A percentile compares a stretch with the other conserved stretches of the same genome.
Conservation (phyloP, 1,140 invertebrate genomes). For the Phthorimaea operculella region DNA sequence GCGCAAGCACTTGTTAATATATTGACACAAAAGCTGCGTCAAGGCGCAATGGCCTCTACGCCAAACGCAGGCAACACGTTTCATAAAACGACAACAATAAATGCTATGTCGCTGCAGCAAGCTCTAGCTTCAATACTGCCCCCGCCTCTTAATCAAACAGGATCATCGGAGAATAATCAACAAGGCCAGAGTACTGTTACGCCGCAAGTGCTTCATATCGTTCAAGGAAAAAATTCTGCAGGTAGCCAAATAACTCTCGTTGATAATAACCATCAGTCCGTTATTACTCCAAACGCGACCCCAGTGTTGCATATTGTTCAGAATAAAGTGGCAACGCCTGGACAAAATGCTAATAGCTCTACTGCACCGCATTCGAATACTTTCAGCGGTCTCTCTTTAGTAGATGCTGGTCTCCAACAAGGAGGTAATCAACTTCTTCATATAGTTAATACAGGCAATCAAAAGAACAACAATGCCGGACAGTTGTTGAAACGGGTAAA, state of each 20-base stretch:
- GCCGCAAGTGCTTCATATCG: conserved; percentile 64
- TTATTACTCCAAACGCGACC: conserved; percentile 50
- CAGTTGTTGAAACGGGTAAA: conserved; percentile 63
- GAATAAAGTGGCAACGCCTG: conserved; percentile 39
- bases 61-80: conserved; percentile 40
- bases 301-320: conserved; percentile 65
- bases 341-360: conserved; percentile 28
- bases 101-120: conserved; percentile 60
- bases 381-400: conserved; percentile 55
- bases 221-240: conserved; percentile 58
- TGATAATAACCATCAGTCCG: conserved; percentile 54
- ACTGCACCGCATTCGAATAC: conserved; percentile 36
- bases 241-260: conserved; percentile 55
- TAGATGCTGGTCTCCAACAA: conserved; percentile 56
- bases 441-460: conserved; percentile 58
- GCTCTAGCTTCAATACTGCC: conserved; percentile 63
- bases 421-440: conserved; percentile 61
- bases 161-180: conserved; percentile 37
- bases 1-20: conserved; percentile 45
- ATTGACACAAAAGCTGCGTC: conserved; percentile 43
- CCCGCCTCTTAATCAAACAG: conserved; percentile 55
- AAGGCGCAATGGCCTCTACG: conserved; percentile 20
- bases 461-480: conserved; percentile 44
- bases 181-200: conserved; percentile 29
- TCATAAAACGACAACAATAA: conserved; percentile 48